A percentile compares a stretch with the other conserved stretches of the same genome.
These are phyloP conservation scores for Lapara coniferarum DNA, from an alignment of 2,888 invertebrate species.

Conservation along the genomic window DNA sequence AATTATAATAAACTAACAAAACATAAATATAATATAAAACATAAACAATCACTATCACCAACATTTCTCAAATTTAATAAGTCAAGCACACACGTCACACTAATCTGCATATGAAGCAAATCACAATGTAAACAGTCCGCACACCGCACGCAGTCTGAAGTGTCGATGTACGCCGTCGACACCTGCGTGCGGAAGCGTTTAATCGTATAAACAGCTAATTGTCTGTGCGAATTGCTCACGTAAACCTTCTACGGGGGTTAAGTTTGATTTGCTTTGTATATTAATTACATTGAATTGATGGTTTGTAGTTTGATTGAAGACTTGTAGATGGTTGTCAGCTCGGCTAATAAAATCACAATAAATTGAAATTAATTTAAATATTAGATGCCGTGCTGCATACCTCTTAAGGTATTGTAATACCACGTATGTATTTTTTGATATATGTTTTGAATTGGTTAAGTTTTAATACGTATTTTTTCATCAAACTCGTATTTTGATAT, in stretches of 20 bases:
- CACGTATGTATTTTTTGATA: too few species aligned
- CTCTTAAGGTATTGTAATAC: too few species aligned
- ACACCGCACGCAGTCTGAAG: constrained; percentile 44
- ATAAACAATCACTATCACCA: too few species aligned
- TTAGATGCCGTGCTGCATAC: background rate
- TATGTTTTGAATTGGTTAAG: too few species aligned
- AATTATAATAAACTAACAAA: too few species aligned
- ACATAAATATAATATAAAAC: too few species aligned
- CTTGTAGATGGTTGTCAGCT: background rate
- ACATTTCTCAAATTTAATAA: too few species aligned
- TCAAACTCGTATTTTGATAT: too few species aligned
- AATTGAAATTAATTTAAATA: background rate
- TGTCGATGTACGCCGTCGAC: constrained; percentile 56
- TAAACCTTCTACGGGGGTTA: constrained; percentile 52
- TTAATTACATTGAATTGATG: constrained; percentile 17
- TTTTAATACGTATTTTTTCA: too few species aligned
- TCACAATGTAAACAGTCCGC: constrained; percentile 37
- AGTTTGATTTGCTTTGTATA: constrained; percentile 24
- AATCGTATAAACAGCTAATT: constrained; percentile 82
- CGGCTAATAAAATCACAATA: background rate
- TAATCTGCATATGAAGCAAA: constrained; percentile 34
- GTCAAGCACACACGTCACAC: background rate
- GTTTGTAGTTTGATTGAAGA: background rate
- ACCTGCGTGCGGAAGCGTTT: constrained; percentile 67
- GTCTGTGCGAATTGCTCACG: constrained; percentile 79